Conservation (phyloP, 2,797 vertebrate genomes). For the Pangasius djambal region DNA sequence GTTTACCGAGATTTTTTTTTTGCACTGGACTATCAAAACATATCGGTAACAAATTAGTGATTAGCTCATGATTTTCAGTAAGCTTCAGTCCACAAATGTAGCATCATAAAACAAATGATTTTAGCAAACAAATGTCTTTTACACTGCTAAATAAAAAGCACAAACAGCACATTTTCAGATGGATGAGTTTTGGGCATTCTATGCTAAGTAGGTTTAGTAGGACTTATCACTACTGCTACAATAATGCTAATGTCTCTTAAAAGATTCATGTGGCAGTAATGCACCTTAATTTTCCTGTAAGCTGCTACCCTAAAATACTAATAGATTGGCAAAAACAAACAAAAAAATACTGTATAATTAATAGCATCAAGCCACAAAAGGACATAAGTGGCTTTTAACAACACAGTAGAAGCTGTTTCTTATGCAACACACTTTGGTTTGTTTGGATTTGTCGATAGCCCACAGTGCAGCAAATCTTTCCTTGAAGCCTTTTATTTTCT, state of each 20-base stretch:
- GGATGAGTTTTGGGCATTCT: not conserved
- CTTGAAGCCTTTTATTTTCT: conserved; percentile 6
- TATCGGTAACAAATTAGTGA: not conserved
- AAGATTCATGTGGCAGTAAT: not conserved
- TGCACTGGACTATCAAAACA: not conserved
- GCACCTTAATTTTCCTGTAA: not conserved
- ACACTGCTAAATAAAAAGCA: not conserved
- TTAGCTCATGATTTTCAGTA: not conserved
- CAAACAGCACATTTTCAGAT: not conserved
- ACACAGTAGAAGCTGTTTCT: not conserved
- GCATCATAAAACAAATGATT: not conserved
- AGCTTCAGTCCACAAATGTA: not conserved
- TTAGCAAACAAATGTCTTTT: not conserved
- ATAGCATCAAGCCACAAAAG: not conserved
- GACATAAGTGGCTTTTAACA: not conserved
- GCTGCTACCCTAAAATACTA: not conserved
- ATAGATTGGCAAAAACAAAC: not conserved
- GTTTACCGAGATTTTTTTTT: not conserved
- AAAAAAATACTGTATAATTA: not conserved
- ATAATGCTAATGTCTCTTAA: not conserved
- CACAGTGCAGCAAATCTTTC: conserved; percentile 37
- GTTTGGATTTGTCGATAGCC: conserved; percentile 19
- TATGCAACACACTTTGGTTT: conserved; percentile 26
- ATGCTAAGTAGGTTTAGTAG: not conserved
- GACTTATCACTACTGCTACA: not conserved